These are phyloP conservation scores for Leucophenga maculata DNA, from an alignment of 2,888 invertebrate species.

Conservation along the genomic window DNA sequence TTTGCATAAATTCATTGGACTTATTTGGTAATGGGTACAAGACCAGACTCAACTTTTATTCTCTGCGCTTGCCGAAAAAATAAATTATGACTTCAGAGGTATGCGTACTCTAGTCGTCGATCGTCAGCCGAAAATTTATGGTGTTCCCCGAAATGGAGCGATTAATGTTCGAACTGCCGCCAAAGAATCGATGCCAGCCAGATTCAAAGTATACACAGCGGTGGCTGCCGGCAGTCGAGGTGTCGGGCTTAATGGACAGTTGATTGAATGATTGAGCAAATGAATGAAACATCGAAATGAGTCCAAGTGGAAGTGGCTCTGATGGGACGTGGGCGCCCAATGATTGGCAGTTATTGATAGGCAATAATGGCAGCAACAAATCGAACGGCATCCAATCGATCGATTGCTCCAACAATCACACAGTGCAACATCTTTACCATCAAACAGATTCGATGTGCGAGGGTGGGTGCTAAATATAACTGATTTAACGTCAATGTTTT, in stretches of 20 bases:
- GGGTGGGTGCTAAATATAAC: no score
- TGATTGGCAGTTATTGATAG: constrained; percentile 54
- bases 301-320: constrained; percentile 23
- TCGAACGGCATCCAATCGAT: not conserved
- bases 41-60: not conserved
- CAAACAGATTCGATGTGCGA: no score
- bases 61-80: not conserved
- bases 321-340: not conserved
- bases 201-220: not conserved
- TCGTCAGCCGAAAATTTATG: constrained; percentile 8
- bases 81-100: no score
- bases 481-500: no score
- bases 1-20: constrained; percentile 54
- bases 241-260: constrained; percentile 59
- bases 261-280: constrained; percentile 47
- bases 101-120: no score
- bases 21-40: not conserved
- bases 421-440: no score
- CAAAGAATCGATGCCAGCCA: constrained; percentile 1
- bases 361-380: constrained; percentile 23
- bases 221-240: constrained; percentile 41
- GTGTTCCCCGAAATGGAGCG: constrained; percentile 13
- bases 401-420: not conserved
- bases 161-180: constrained; percentile 35
- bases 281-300: constrained; percentile 37